These are phyloP conservation scores for Rhyacichthys aspro DNA, from an alignment of 2,797 vertebrate genomes.

Conservation along the genomic window DNA sequence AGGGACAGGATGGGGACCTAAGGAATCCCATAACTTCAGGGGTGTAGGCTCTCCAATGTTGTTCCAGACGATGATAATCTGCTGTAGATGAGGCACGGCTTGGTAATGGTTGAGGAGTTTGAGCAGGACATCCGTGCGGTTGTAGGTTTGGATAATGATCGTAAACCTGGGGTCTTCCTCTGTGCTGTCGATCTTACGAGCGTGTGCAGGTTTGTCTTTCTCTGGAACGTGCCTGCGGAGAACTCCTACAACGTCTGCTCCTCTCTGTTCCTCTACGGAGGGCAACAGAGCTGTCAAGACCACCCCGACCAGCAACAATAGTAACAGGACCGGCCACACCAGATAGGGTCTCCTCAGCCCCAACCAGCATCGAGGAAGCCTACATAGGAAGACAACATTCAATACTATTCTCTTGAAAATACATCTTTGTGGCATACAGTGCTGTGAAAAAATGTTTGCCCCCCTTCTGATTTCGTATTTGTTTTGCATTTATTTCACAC, in stretches of 20 bases:
- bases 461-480: no score
- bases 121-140: conserved; percentile 92
- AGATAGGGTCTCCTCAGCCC: conserved; percentile 44
- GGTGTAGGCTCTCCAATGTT: conserved; percentile 87
- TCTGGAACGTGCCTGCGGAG: conserved; percentile 30
- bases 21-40: conserved; percentile 84
- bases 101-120: conserved; percentile 95
- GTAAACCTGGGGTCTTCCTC: conserved; percentile 81
- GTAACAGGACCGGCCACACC: conserved; percentile 68
- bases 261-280: conserved; percentile 53
- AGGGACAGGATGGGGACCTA: conserved; percentile 91
- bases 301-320: conserved; percentile 73
- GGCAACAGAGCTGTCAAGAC: conserved; percentile 75
- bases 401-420: no score
- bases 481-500: no score
- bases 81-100: conserved; percentile 87
- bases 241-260: conserved; percentile 56
- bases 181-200: conserved; percentile 15
- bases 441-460: no score
- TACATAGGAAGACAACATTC: conserved; percentile 18
- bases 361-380: conserved; percentile 48
- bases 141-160: conserved; percentile 92
- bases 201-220: not conserved
- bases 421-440: no score
- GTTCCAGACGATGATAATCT: conserved; percentile 93